A percentile compares a stretch with the other conserved stretches of the same genome.
phyloP scores from a whole-genome alignment of 2,797 vertebrate species.

The Anguilla anguilla region DNA sequence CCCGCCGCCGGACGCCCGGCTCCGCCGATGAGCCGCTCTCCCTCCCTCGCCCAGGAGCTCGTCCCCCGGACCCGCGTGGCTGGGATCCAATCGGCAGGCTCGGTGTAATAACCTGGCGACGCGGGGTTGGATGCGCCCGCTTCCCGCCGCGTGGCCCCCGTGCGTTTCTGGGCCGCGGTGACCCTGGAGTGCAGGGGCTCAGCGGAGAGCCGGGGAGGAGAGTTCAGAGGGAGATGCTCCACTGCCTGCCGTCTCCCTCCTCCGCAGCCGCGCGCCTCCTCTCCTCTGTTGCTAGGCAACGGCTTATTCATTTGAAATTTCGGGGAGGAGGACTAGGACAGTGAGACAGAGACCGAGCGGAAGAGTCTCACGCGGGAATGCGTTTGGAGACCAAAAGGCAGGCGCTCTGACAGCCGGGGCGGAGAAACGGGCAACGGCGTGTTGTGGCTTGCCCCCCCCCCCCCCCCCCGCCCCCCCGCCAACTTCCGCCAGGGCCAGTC shows the following conservation, averaged over 20 bases:
- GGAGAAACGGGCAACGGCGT: background rate
- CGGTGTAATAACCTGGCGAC: background rate
- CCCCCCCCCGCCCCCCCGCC: background rate
- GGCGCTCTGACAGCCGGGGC: constrained; percentile 25
- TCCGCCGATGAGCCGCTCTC: background rate
- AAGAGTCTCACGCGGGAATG: constrained; percentile 46
- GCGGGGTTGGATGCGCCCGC: background rate
- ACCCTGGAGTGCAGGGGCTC: background rate
- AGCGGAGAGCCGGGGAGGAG: background rate
- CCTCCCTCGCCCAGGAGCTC: background rate
- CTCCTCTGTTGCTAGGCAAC: constrained; percentile 72
- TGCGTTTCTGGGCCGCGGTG: background rate
- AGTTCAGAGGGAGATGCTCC: constrained; percentile 35
- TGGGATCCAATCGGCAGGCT: background rate
- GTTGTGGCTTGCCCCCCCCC: background rate
- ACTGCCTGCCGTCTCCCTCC: constrained; percentile 47
- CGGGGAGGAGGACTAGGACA: constrained; percentile 45
- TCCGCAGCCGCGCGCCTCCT: constrained; percentile 59
- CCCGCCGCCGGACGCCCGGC: constrained; percentile 12
- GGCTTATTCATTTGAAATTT: constrained; percentile 60
- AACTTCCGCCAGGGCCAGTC: background rate
- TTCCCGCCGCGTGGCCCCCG: background rate
- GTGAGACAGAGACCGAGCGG: background rate
- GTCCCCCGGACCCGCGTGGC: background rate
- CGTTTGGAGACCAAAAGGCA: constrained; percentile 37